Conservation (phyloP, 2,888 invertebrate genomes). For the Brachypalpus laphriformis region DNA sequence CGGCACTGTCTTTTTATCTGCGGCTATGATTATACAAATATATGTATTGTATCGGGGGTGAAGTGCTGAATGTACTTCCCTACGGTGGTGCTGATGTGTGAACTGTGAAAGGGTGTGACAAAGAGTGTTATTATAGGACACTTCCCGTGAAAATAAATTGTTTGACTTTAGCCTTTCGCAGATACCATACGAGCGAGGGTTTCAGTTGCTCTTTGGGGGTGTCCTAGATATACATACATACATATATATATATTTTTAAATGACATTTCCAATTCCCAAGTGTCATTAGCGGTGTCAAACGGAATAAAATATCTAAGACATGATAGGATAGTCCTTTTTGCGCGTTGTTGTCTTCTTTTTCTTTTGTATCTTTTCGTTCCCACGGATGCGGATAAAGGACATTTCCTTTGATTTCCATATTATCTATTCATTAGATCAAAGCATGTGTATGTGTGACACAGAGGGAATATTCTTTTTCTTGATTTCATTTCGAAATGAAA, state of each 20-base stretch:
- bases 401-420: conserved; percentile 50
- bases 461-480: background rate
- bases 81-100: conserved; percentile 55
- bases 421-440: conserved; percentile 63
- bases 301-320: conserved; percentile 51
- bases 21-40: conserved; percentile 29
- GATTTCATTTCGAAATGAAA: conserved; percentile 48
- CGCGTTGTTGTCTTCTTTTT: background rate
- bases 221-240: conserved; percentile 3
- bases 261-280: conserved; percentile 46
- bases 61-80: conserved; percentile 23
- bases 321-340: background rate
- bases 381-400: background rate
- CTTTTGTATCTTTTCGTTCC: background rate
- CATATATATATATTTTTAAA: background rate
- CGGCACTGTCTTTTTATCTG: conserved; percentile 52
- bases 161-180: conserved; percentile 31
- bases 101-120: conserved; percentile 57
- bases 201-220: conserved; percentile 12
- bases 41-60: conserved; percentile 41
- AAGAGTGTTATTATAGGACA: conserved; percentile 57
- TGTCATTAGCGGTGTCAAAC: conserved; percentile 56
- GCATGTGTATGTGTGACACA: conserved; percentile 27
- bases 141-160: conserved; percentile 52
- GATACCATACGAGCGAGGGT: conserved; percentile 4